Percentiles rank a stretch among this genome's conserved stretches.
Evolutionary conservation across 2,888 invertebrate genomes (phyloP).

Genomic region (Epistrophe grossulariae): DNA sequence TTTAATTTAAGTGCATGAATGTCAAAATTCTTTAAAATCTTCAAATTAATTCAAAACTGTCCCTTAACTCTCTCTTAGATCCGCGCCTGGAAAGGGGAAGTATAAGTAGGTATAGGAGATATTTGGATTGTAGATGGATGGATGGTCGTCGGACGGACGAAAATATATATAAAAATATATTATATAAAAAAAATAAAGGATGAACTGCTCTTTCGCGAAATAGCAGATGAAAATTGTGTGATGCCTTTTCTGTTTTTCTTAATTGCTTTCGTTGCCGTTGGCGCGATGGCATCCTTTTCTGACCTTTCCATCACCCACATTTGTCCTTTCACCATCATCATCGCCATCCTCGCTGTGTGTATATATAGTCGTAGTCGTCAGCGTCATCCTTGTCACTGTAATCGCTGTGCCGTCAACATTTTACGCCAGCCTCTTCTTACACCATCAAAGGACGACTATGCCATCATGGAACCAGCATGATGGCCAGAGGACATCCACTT

Average conservation of each 20-base stretch:
- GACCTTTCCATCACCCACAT: conserved; percentile 75
- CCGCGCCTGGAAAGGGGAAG: conserved; percentile 8
- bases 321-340: conserved; percentile 70
- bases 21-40: no score
- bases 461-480: conserved; percentile 17
- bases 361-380: conserved; percentile 56
- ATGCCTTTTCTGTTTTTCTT: conserved; percentile 70
- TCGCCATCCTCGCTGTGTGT: conserved; percentile 59
- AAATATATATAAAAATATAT: not conserved
- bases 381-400: conserved; percentile 73
- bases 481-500: conserved; percentile 47
- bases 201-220: conserved; percentile 65
- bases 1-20: no score
- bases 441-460: conserved; percentile 11
- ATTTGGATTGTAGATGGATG: not conserved
- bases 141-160: conserved; percentile 35
- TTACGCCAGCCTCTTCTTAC: conserved; percentile 66
- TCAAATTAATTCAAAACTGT: no score
- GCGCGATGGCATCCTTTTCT: conserved; percentile 48
- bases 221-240: conserved; percentile 71
- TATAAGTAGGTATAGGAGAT: not conserved
- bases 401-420: conserved; percentile 75
- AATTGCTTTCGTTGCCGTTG: conserved; percentile 70
- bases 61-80: not conserved
- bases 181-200: conserved; percentile 15